phyloP scores from a whole-genome alignment of 2,888 invertebrate genomes.

The Aleiodes leptofemur region DNA sequence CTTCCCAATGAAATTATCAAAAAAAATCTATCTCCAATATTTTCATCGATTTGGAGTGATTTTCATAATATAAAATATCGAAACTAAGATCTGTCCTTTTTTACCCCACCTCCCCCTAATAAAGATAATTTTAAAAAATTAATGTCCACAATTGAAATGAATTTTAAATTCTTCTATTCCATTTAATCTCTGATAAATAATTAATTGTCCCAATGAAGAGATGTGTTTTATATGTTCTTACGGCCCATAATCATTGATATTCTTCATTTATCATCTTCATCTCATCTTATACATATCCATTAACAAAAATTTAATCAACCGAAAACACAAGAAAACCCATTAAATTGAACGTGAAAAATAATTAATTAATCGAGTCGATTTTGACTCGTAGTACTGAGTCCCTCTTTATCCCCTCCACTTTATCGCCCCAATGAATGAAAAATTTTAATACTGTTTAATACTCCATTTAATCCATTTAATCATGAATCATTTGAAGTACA shows the following conservation, averaged over 20 bases:
- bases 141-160: too few relatives aligned
- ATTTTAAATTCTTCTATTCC: too few relatives aligned
- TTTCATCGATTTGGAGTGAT: too few relatives aligned
- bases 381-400: constrained; percentile 1
- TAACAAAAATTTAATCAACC: not conserved
- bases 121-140: too few relatives aligned
- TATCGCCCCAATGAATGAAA: not conserved
- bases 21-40: too few relatives aligned
- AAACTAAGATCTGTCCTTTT: too few relatives aligned
- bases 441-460: constrained; percentile 24
- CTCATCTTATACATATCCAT: constrained; percentile 30
- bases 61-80: too few relatives aligned
- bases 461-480: not conserved
- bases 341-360: not conserved
- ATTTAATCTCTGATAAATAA: not conserved
- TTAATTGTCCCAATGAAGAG: not conserved
- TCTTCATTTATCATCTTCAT: constrained; percentile 4
- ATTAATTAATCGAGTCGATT: constrained; percentile 4
- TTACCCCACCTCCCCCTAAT: too few relatives aligned
- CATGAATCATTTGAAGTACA: constrained; percentile 10
- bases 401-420: not conserved
- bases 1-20: too few relatives aligned
- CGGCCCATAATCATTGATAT: not conserved
- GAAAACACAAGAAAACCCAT: too few relatives aligned
- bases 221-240: constrained; percentile 16